A percentile compares a stretch with the other conserved stretches of the same genome.
Evolutionary conservation across 92 coral and sea anemone genomes (phyloP).

Genomic region (Actinostola sp.): DNA sequence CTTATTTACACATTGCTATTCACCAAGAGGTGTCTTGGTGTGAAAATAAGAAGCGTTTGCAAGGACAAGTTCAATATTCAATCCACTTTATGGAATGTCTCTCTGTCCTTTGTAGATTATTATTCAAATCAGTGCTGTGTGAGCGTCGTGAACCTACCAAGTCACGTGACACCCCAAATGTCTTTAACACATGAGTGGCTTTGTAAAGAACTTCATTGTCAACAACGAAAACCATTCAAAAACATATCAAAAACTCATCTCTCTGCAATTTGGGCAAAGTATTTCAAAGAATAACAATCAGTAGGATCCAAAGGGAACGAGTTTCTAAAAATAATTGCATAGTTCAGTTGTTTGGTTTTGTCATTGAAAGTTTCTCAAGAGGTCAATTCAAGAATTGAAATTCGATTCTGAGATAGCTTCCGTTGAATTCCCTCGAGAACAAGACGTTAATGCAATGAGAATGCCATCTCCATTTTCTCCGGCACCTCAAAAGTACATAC

Average conservation of each 20-base stretch:
- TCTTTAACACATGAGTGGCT: constrained; percentile 56
- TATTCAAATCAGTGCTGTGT: constrained; percentile 49
- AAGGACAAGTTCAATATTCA: constrained; percentile 28
- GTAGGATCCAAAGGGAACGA: neutral
- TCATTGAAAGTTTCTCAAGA: constrained; percentile 14
- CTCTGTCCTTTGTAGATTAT: constrained; percentile 26
- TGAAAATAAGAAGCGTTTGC: constrained; percentile 10
- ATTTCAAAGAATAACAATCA: constrained; percentile 8
- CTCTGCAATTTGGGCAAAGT: neutral
- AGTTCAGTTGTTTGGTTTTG: neutral
- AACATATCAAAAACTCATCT: neutral
- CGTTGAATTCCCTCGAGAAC: constrained; percentile 30
- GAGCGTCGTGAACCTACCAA: constrained; percentile 57
- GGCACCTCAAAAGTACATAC: neutral
- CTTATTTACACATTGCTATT: constrained; percentile 8
- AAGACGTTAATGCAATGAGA: constrained; percentile 25
- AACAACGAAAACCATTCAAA: neutral
- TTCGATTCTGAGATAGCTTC: constrained; percentile 10
- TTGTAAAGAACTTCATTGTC: constrained; percentile 11
- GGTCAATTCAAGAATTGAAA: constrained; percentile 20
- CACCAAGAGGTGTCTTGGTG: constrained; percentile 37
- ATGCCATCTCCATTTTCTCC: constrained; percentile 12
- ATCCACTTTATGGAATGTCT: constrained; percentile 38
- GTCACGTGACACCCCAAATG: constrained; percentile 65
- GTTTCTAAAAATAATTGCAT: constrained; percentile 21